These are phyloP conservation scores for Platynereis dumerilii DNA, from an alignment of 2,888 invertebrate species.

Conservation along the genomic window DNA sequence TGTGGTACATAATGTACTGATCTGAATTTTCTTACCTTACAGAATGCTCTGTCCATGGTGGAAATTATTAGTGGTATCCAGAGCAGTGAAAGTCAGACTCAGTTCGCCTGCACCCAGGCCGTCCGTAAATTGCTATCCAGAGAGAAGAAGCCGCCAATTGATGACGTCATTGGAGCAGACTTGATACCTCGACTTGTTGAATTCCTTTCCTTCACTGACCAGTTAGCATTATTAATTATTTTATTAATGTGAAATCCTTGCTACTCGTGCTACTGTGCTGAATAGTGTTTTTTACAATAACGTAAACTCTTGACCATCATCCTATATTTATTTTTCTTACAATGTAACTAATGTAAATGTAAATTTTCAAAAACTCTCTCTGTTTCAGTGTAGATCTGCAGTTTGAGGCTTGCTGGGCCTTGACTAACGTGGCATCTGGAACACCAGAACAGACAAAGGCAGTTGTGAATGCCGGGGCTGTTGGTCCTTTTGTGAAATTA, in stretches of 20 bases:
- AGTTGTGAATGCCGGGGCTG: slow-evolving; percentile 85
- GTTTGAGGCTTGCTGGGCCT: slow-evolving; percentile 96
- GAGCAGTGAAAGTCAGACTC: slow-evolving; percentile 70
- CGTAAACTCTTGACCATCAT: too few relatives aligned
- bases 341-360: too few relatives aligned
- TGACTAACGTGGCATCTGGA: slow-evolving; percentile 97
- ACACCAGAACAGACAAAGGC: slow-evolving; percentile 87
- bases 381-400: slow-evolving; percentile 66
- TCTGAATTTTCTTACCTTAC: slow-evolving; percentile 11
- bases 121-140: slow-evolving; percentile 87
- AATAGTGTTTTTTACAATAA: too few relatives aligned
- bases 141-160: slow-evolving; percentile 90
- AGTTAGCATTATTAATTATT: slow-evolving; percentile 70
- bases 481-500: slow-evolving; percentile 80
- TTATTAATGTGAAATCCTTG: too few relatives aligned
- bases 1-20: background rate
- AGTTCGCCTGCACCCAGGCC: slow-evolving; percentile 78
- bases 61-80: slow-evolving; percentile 77
- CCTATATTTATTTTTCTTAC: too few relatives aligned
- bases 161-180: slow-evolving; percentile 81
- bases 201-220: slow-evolving; percentile 75
- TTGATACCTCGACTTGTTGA: slow-evolving; percentile 83
- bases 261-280: too few relatives aligned
- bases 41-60: slow-evolving; percentile 68
- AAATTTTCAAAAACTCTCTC: too few relatives aligned